These are phyloP conservation scores for Anodontia alba DNA, from an alignment of 2,888 invertebrate genomes.

Conservation along the genomic window DNA sequence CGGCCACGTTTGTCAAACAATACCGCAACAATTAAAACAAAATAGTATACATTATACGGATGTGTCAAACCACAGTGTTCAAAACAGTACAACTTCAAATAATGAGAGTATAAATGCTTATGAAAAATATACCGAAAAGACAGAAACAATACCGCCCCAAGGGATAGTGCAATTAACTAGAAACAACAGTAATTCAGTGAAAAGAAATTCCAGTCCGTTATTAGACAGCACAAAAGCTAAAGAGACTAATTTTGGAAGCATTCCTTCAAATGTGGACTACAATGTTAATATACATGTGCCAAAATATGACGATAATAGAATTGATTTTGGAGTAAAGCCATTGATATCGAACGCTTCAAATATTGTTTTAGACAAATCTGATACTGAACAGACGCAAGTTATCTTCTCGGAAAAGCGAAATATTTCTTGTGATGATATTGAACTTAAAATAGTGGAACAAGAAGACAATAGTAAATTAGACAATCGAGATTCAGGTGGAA, in stretches of 20 bases:
- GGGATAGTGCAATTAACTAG: slow-evolving; percentile 6
- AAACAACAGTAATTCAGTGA: background rate
- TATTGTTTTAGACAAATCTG: background rate
- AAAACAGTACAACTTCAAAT: slow-evolving; percentile 23
- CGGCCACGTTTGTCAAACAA: slow-evolving; percentile 9
- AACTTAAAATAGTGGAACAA: slow-evolving; percentile 38
- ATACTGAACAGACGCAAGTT: background rate
- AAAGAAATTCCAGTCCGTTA: background rate
- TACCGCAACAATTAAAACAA: slow-evolving; percentile 12
- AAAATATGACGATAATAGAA: slow-evolving; percentile 41
- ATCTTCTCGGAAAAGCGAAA: background rate
- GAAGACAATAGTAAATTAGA: slow-evolving; percentile 10
- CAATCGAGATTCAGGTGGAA: background rate
- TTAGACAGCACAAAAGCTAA: background rate
- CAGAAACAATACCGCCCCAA: slow-evolving; percentile 10
- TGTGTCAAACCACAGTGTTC: background rate
- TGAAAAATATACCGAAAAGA: slow-evolving; percentile 29
- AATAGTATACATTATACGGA: background rate
- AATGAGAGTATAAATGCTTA: slow-evolving; percentile 17
- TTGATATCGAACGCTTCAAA: background rate
- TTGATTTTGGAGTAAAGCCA: slow-evolving; percentile 15
- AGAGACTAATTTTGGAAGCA: background rate
- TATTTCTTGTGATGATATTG: slow-evolving; percentile 17
- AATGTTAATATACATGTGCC: slow-evolving; percentile 53
- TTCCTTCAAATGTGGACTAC: slow-evolving; percentile 25